phyloP scores from a whole-genome alignment of 2,888 invertebrate genomes.

The Arctia plantaginis region DNA sequence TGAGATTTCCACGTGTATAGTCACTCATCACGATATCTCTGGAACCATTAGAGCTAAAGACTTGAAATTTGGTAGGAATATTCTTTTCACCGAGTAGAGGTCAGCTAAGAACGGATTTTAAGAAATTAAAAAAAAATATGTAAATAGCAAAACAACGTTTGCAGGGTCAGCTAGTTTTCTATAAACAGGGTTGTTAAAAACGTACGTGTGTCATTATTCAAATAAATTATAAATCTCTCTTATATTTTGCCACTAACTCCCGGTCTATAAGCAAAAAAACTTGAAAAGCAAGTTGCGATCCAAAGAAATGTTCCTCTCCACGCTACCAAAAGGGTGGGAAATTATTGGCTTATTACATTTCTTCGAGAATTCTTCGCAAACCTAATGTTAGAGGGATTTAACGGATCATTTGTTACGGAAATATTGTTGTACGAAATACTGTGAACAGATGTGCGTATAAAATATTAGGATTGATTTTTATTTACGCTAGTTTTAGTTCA shows the following conservation, averaged over 20 bases:
- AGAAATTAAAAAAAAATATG: too few relatives aligned
- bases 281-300: slow-evolving; percentile 39
- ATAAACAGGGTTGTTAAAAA: not conserved
- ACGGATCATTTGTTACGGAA: slow-evolving; percentile 43
- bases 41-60: too few relatives aligned
- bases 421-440: slow-evolving; percentile 39
- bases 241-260: slow-evolving; percentile 10
- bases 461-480: slow-evolving; percentile 38
- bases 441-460: slow-evolving; percentile 27
- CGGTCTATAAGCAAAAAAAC: slow-evolving; percentile 35
- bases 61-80: too few relatives aligned
- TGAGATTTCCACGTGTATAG: too few relatives aligned
- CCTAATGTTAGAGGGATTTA: slow-evolving; percentile 40
- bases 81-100: too few relatives aligned
- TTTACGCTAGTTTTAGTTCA: slow-evolving; percentile 30
- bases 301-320: slow-evolving; percentile 45
- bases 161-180: too few relatives aligned
- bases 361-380: slow-evolving; percentile 34
- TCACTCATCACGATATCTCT: too few relatives aligned
- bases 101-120: too few relatives aligned
- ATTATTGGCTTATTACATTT: slow-evolving; percentile 53
- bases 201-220: not conserved
- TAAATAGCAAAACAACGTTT: too few relatives aligned
- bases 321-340: slow-evolving; percentile 45
- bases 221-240: not conserved